phyloP scores from a whole-genome alignment of 2,797 vertebrate species.

The Poecilia velifera region DNA sequence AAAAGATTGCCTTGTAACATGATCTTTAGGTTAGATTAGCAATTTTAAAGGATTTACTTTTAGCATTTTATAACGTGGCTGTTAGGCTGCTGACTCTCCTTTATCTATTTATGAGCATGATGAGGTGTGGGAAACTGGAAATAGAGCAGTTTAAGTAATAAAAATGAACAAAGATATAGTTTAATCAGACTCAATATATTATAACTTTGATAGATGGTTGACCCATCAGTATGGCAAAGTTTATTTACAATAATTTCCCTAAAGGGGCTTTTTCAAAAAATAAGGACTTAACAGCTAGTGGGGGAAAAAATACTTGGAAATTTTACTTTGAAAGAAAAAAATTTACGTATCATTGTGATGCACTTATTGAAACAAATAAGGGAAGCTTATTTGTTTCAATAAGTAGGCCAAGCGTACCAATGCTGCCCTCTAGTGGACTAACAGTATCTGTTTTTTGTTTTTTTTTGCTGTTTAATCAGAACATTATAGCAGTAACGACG shows the following conservation, averaged over 20 bases:
- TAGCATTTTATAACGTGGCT: background rate
- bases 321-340: background rate
- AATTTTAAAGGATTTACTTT: background rate
- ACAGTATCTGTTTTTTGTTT: too few species aligned
- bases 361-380: background rate
- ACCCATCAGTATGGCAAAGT: background rate
- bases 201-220: background rate
- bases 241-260: background rate
- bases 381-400: background rate
- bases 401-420: background rate
- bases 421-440: constrained; percentile 20
- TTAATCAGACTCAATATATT: background rate
- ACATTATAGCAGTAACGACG: background rate
- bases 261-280: background rate
- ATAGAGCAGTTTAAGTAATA: constrained; percentile 2
- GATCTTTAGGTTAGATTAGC: background rate
- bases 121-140: constrained; percentile 11
- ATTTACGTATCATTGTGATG: background rate
- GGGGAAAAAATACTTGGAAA: background rate
- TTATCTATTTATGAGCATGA: constrained; percentile 9
- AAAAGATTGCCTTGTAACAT: background rate
- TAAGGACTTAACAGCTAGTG: background rate
- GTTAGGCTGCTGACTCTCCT: constrained; percentile 1
- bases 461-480: background rate
- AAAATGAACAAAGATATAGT: background rate